Conservation (phyloP, 1,140 invertebrate genomes). For the Eriocheir sinensis region DNA sequence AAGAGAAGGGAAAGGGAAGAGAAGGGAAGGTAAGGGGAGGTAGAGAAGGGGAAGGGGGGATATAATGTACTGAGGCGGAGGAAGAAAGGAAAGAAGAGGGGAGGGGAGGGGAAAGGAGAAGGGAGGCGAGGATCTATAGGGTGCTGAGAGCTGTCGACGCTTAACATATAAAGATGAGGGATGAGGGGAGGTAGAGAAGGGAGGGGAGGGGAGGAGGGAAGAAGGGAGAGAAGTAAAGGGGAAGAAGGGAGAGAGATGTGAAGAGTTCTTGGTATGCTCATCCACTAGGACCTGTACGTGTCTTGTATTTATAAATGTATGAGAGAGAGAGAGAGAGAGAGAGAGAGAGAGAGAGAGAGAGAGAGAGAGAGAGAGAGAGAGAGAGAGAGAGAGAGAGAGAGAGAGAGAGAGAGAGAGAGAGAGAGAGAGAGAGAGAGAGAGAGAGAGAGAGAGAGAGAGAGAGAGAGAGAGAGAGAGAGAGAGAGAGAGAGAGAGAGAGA, state of each 20-base stretch:
- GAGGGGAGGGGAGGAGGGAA: no score
- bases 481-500: no score
- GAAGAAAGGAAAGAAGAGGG: background rate
- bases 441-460: no score
- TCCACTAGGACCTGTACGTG: no score
- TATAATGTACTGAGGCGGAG: background rate
- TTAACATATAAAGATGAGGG: background rate
- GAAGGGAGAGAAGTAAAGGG: no score
- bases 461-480: no score
- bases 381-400: slow-evolving; percentile 41
- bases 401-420: no score
- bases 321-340: background rate
- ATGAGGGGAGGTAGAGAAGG: background rate
- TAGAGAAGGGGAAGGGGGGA: background rate
- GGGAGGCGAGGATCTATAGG: background rate
- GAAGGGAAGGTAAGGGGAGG: background rate
- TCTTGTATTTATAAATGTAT: no score
- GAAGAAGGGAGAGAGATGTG: no score
- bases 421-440: no score
- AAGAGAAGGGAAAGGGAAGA: background rate
- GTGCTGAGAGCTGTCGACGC: slow-evolving; percentile 25
- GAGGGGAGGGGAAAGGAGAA: background rate
- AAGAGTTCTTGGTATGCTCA: no score
- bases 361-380: background rate
- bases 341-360: background rate